Conservation (phyloP, 2,797 vertebrate species). For the Coccyzus lansbergi region DNA sequence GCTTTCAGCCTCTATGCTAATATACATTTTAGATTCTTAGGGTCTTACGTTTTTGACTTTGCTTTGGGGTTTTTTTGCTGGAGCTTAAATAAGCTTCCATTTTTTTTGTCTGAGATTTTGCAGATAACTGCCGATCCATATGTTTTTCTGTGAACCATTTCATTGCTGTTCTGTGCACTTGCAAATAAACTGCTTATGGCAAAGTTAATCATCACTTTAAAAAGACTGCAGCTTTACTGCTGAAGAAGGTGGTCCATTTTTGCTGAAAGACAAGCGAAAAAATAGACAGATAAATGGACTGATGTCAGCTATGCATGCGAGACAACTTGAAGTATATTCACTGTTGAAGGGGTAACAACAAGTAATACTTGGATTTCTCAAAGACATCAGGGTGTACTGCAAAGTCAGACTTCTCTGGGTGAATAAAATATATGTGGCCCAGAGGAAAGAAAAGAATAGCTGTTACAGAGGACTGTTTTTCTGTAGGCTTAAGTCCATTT, state of each 20-base stretch:
- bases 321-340: background rate
- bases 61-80: background rate
- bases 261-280: background rate
- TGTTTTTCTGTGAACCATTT: background rate
- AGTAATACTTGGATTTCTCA: background rate
- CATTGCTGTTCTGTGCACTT: background rate
- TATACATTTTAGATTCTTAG: background rate
- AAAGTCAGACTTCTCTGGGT: background rate
- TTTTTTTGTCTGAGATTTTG: background rate
- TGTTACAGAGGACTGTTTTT: background rate
- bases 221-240: background rate
- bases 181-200: background rate
- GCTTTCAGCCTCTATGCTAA: background rate
- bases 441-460: background rate
- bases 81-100: background rate
- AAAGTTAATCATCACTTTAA: background rate
- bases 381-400: constrained; percentile 25
- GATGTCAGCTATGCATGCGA: background rate
- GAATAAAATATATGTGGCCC: background rate
- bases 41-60: background rate
- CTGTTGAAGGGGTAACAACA: background rate
- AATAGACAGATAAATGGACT: background rate
- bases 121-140: background rate
- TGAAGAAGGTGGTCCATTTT: background rate
- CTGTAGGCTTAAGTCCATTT: background rate